Percentiles rank a stretch among this genome's conserved stretches.
These are phyloP conservation scores for Pollenia griseotomentosa DNA, from an alignment of 2,888 invertebrate species.

Conservation along the genomic window DNA sequence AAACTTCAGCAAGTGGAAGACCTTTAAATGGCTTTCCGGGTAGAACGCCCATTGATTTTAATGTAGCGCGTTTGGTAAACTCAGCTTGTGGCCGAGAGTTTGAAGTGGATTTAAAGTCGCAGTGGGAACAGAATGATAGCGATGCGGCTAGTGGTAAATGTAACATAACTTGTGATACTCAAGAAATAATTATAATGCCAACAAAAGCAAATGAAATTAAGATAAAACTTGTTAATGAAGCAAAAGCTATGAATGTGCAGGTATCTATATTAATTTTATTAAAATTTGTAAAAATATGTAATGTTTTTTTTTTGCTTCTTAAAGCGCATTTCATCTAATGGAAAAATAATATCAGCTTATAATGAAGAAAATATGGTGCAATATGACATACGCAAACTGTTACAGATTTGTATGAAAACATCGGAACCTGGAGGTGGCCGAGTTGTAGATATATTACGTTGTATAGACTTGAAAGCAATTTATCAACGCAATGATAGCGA, in stretches of 20 bases:
- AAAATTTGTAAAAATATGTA: neutral
- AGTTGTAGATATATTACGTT: constrained; percentile 82
- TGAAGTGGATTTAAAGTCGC: constrained; percentile 82
- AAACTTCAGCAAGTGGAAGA: constrained; percentile 80
- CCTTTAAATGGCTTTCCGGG: constrained; percentile 77
- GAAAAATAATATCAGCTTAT: constrained; percentile 73
- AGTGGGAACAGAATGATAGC: constrained; percentile 80
- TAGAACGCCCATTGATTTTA: constrained; percentile 82
- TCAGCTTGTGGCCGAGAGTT: constrained; percentile 82
- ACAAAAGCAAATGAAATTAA: constrained; percentile 82
- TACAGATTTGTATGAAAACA: constrained; percentile 82
- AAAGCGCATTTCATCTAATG: constrained; percentile 78
- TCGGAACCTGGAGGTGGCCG: constrained; percentile 81
- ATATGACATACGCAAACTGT: constrained; percentile 81
- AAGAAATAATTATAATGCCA: constrained; percentile 89
- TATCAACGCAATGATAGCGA: constrained; percentile 79
- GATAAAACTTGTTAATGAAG: constrained; percentile 83
- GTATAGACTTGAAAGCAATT: constrained; percentile 83
- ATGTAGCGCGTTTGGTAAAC: constrained; percentile 82
- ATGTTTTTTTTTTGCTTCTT: neutral
- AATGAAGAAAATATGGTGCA: constrained; percentile 80
- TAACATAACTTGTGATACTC: constrained; percentile 76
- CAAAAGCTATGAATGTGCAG: constrained; percentile 83
- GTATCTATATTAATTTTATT: constrained; percentile 66
- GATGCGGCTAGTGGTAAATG: constrained; percentile 52